A percentile compares a stretch with the other conserved stretches of the same genome.
These are phyloP conservation scores for Mesembrinibis cayennensis DNA, from an alignment of 2,113 vertebrate genomes.

Conservation along the genomic window DNA sequence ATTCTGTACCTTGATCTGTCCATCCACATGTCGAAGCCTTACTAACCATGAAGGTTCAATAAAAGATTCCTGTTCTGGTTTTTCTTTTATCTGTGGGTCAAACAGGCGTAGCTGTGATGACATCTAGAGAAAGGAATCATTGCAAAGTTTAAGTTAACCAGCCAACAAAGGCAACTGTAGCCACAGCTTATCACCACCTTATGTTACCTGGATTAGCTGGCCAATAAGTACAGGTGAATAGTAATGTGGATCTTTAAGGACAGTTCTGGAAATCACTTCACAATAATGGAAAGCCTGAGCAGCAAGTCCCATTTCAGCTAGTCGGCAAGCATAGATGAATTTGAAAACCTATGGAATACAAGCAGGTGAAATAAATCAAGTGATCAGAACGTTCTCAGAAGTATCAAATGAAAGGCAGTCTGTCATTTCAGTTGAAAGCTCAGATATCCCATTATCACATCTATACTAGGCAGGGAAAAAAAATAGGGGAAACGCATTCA, in stretches of 20 bases:
- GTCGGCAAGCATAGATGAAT: slow-evolving; percentile 93
- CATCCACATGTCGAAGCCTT: slow-evolving; percentile 80
- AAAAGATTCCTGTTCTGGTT: slow-evolving; percentile 91
- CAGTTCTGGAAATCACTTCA: slow-evolving; percentile 88
- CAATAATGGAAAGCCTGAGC: slow-evolving; percentile 97
- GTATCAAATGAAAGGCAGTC: neutral
- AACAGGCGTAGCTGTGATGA: slow-evolving; percentile 90
- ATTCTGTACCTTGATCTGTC: slow-evolving; percentile 84
- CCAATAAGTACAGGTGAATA: slow-evolving; percentile 86
- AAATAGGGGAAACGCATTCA: neutral
- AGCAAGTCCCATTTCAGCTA: slow-evolving; percentile 91
- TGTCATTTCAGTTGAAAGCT: neutral
- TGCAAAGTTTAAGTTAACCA: neutral
- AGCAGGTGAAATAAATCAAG: neutral
- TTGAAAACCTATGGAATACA: slow-evolving; percentile 86
- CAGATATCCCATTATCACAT: neutral
- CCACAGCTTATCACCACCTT: neutral
- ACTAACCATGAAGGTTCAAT: slow-evolving; percentile 87
- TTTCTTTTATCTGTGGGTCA: slow-evolving; percentile 94
- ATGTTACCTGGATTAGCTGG: slow-evolving; percentile 86
- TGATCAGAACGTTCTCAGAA: neutral
- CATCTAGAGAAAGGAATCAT: slow-evolving; percentile 71
- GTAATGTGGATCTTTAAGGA: slow-evolving; percentile 80
- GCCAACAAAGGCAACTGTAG: neutral
- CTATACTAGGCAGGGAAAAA: neutral